These are phyloP conservation scores for Esox masquinongy DNA, from an alignment of 2,797 vertebrate genomes.

Conservation along the genomic window DNA sequence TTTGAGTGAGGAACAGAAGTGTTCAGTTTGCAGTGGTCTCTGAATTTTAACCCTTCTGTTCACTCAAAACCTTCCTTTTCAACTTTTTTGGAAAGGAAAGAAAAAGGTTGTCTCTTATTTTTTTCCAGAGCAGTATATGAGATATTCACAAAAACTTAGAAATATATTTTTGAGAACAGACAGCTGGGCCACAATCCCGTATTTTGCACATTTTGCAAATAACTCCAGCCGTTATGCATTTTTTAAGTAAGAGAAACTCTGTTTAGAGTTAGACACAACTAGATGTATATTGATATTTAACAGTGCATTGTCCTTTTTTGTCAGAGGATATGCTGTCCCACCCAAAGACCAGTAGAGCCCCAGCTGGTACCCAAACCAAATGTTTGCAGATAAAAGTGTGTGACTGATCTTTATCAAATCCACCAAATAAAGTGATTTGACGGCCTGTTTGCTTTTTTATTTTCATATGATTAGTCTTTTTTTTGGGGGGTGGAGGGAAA, in stretches of 20 bases:
- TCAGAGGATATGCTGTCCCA: conserved; percentile 19
- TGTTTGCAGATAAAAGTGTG: conserved; percentile 52
- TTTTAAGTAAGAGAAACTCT: neutral
- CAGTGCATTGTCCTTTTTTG: neutral
- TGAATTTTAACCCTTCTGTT: no score
- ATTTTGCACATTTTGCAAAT: neutral
- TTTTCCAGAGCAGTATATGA: no score
- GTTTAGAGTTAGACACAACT: neutral
- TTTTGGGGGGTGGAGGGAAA: conserved; percentile 67
- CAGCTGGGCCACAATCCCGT: neutral
- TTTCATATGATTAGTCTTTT: conserved; percentile 64
- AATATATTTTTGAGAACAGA: no score
- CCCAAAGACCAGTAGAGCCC: conserved; percentile 40
- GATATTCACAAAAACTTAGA: no score
- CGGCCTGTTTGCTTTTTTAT: conserved; percentile 67
- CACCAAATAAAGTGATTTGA: conserved; percentile 59
- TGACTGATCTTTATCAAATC: conserved; percentile 59
- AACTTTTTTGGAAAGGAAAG: no score
- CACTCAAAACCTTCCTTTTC: no score
- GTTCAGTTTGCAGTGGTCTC: no score
- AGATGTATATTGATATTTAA: neutral
- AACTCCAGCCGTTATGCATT: neutral
- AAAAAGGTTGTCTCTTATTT: no score
- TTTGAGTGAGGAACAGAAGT: no score
- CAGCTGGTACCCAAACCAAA: conserved; percentile 53